These are phyloP conservation scores for Saccopteryx leptura DNA, from an alignment of 2,113 vertebrate genomes.

Conservation along the genomic window DNA sequence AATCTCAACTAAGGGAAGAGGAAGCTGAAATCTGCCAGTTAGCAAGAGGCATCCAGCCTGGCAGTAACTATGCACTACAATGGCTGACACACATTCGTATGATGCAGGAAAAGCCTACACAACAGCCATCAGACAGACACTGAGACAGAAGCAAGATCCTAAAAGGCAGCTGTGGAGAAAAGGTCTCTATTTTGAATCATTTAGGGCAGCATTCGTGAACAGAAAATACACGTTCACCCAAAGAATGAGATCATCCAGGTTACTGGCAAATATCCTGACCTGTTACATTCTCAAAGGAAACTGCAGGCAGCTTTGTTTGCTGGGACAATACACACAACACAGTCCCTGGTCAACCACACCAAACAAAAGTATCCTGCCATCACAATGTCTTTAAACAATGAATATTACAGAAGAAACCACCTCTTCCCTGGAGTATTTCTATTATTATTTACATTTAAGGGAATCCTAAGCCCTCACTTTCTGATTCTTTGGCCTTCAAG, in stretches of 20 bases:
- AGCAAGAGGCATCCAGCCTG: not conserved
- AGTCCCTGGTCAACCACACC: not conserved
- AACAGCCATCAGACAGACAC: not conserved
- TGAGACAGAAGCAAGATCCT: not conserved
- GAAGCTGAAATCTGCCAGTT: not conserved
- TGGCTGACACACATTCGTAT: not conserved
- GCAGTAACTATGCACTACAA: not conserved
- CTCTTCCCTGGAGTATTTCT: not conserved
- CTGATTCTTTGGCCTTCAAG: constrained; percentile 21
- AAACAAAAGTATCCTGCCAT: not conserved
- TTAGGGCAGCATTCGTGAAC: not conserved
- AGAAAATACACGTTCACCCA: not conserved
- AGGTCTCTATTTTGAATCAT: not conserved
- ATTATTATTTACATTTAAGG: constrained; percentile 38
- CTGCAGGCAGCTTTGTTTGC: not conserved
- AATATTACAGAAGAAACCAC: not conserved
- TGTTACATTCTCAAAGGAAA: constrained; percentile 11
- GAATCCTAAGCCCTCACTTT: not conserved
- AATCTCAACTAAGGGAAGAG: constrained; percentile 13
- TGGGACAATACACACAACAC: not conserved
- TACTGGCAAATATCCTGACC: not conserved
- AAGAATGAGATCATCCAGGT: not conserved
- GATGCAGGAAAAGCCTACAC: not conserved
- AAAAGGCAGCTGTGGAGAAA: not conserved
- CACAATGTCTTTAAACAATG: not conserved